phyloP scores from a whole-genome alignment of 1,140 invertebrate species.

The Aphelenchoides avenae region DNA sequence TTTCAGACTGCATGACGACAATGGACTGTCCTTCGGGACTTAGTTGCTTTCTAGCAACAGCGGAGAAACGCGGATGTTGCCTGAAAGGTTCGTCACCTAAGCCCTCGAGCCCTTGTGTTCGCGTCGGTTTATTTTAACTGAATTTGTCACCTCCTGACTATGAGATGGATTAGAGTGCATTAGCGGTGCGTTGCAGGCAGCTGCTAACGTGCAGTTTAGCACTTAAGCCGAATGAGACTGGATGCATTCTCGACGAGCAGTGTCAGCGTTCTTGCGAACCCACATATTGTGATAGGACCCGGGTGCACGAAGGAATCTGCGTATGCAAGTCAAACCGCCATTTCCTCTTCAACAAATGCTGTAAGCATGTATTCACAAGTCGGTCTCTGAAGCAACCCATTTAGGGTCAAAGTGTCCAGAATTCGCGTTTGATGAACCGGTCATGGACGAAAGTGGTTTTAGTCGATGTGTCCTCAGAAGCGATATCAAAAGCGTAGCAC shows the following conservation, averaged over 20 bases:
- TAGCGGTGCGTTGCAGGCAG: background rate
- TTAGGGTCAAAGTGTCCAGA: slow-evolving; percentile 1
- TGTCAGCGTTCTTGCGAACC: slow-evolving; percentile 46
- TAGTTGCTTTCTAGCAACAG: slow-evolving; percentile 45
- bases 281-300: slow-evolving; percentile 40
- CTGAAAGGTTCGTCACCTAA: slow-evolving; percentile 28
- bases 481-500: background rate
- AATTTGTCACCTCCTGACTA: slow-evolving; percentile 15
- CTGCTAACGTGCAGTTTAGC: slow-evolving; percentile 20
- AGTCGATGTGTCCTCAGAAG: slow-evolving; percentile 4
- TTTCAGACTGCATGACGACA: slow-evolving; percentile 47
- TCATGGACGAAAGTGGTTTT: slow-evolving; percentile 1
- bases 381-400: background rate
- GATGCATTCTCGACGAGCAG: slow-evolving; percentile 48
- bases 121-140: slow-evolving; percentile 10
- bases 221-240: slow-evolving; percentile 50
- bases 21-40: slow-evolving; percentile 42
- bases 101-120: background rate
- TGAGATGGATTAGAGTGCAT: background rate
- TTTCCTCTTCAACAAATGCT: slow-evolving; percentile 52
- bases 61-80: slow-evolving; percentile 39
- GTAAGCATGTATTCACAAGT: slow-evolving; percentile 30
- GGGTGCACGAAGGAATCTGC: slow-evolving; percentile 35
- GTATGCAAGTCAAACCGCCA: slow-evolving; percentile 44
- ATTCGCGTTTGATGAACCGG: slow-evolving; percentile 6